Evolutionary conservation across 2,113 vertebrate genomes (phyloP).

Genomic region (Poeciliopsis prolifica): DNA sequence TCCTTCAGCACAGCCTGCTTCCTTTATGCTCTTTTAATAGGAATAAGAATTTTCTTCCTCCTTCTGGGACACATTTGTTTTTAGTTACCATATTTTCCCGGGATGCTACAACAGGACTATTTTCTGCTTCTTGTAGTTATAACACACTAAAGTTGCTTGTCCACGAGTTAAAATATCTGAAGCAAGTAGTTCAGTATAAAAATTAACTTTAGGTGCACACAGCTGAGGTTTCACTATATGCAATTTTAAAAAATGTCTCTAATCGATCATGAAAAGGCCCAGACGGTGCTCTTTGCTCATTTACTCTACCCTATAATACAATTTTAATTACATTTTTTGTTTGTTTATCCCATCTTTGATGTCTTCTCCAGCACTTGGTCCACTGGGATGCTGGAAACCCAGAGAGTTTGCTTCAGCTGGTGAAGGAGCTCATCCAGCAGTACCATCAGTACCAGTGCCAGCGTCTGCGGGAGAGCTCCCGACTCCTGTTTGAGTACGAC

Average conservation of each 20-base stretch:
- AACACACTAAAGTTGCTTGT: background rate
- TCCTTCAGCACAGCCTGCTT: conserved; percentile 64
- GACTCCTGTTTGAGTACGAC: conserved; percentile 97
- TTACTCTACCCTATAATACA: background rate
- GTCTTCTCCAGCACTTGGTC: conserved; percentile 85
- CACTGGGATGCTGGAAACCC: conserved; percentile 91
- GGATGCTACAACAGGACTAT: background rate
- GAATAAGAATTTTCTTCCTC: conserved; percentile 23
- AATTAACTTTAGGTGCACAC: background rate
- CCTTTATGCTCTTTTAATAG: conserved; percentile 44
- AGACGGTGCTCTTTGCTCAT: background rate
- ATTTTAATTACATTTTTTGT: background rate
- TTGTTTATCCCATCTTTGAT: conserved; percentile 8
- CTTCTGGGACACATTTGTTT: conserved; percentile 14
- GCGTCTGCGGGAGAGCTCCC: conserved; percentile 92
- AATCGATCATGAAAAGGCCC: background rate
- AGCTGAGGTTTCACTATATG: background rate
- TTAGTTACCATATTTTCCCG: conserved; percentile 3
- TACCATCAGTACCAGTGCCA: conserved; percentile 97
- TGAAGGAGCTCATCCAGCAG: conserved; percentile 97
- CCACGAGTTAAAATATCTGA: too few species aligned
- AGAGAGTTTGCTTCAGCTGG: conserved; percentile 92
- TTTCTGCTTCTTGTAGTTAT: background rate
- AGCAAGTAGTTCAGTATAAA: background rate
- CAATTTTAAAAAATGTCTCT: too few species aligned